These are phyloP conservation scores for Quadroppia sp. DNA, from an alignment of 2,888 invertebrate genomes.

Conservation along the genomic window DNA sequence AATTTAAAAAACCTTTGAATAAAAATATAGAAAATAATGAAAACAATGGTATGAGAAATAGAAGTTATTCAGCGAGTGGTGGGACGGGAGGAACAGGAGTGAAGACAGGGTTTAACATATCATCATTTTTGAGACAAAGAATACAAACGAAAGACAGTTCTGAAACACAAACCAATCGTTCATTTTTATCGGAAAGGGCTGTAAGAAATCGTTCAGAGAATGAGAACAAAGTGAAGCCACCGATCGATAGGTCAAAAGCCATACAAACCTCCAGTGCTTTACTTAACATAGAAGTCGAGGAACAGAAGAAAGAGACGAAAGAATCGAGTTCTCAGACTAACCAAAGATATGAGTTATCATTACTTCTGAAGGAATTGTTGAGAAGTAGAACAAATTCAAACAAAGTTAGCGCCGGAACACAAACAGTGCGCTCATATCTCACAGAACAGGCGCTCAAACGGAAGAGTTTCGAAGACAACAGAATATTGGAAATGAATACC, in stretches of 20 bases:
- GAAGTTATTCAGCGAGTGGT: slow-evolving; percentile 15
- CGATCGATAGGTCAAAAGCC: neutral
- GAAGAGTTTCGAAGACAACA: neutral
- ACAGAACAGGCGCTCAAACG: slow-evolving; percentile 19
- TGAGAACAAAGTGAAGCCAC: neutral
- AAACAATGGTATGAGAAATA: neutral
- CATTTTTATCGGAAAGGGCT: slow-evolving; percentile 20
- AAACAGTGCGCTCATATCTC: slow-evolving; percentile 9
- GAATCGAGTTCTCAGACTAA: slow-evolving; percentile 9
- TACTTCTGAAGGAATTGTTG: neutral
- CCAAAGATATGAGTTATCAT: neutral
- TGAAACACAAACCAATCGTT: slow-evolving; percentile 20
- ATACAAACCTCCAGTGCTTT: slow-evolving; percentile 2
- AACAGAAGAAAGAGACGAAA: neutral
- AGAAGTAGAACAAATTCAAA: neutral
- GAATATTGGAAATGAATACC: neutral
- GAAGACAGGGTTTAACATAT: neutral
- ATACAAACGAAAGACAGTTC: neutral
- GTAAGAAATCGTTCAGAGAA: neutral
- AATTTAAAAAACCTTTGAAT: neutral
- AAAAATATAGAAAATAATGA: neutral
- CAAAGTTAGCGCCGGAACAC: neutral
- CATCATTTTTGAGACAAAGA: neutral
- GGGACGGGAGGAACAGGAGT: neutral
- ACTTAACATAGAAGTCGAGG: neutral